A percentile compares a stretch with the other conserved stretches of the same genome.
Conservation (phyloP, 1,140 invertebrate genomes). For the Meteorus sp. region DNA sequence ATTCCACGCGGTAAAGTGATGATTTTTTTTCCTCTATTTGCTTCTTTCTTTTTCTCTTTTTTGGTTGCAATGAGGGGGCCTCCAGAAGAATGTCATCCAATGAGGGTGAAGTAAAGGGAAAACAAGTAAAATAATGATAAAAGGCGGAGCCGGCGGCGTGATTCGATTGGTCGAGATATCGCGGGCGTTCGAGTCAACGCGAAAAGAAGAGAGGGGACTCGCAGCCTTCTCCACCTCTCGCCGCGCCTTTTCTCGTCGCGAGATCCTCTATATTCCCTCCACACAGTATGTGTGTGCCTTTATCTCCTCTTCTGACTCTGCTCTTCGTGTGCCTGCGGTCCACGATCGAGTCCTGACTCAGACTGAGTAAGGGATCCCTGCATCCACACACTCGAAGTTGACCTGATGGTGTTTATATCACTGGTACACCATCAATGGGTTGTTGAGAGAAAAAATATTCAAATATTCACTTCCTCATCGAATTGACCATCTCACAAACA, state of each 20-base stretch:
- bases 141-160: slow-evolving; percentile 58
- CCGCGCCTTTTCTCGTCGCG: slow-evolving; percentile 30
- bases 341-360: slow-evolving; percentile 45
- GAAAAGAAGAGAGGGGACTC: slow-evolving; percentile 28
- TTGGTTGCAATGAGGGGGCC: slow-evolving; percentile 19
- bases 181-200: slow-evolving; percentile 56
- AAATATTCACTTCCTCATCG: background rate
- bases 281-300: too few species aligned
- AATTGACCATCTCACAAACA: too few species aligned
- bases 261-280: too few species aligned
- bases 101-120: slow-evolving; percentile 58
- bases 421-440: too few species aligned
- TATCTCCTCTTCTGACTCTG: slow-evolving; percentile 28
- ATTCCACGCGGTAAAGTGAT: slow-evolving; percentile 19
- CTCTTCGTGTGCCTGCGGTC: slow-evolving; percentile 32
- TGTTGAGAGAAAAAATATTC: too few species aligned
- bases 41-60: slow-evolving; percentile 34
- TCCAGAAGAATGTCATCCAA: slow-evolving; percentile 57
- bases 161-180: slow-evolving; percentile 61
- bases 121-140: slow-evolving; percentile 63
- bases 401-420: too few species aligned
- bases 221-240: slow-evolving; percentile 24
- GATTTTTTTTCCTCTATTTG: slow-evolving; percentile 20
- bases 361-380: slow-evolving; percentile 19
- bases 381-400: too few species aligned